These are phyloP conservation scores for Menura novaehollandiae DNA, from an alignment of 2,113 vertebrate species.

Conservation along the genomic window DNA sequence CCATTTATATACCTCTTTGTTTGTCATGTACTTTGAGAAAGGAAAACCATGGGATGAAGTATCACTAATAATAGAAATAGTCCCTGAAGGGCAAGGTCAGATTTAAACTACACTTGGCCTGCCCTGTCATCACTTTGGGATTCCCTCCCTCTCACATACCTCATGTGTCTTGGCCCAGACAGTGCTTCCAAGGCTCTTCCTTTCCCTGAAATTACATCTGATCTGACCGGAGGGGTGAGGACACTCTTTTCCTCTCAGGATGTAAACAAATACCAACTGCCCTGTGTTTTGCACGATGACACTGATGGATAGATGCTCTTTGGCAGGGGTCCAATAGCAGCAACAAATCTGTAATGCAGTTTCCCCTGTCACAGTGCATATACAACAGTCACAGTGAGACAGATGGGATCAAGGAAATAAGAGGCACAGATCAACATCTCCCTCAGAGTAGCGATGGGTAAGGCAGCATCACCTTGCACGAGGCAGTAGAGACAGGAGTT, in stretches of 20 bases:
- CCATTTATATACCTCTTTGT: background rate
- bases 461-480: background rate
- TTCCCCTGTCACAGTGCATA: background rate
- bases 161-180: background rate
- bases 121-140: background rate
- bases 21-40: background rate
- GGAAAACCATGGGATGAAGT: background rate
- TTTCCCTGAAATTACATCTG: slow-evolving; percentile 47
- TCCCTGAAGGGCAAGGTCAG: background rate
- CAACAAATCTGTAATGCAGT: background rate
- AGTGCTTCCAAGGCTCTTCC: background rate
- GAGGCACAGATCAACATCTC: background rate
- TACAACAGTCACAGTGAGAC: background rate
- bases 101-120: background rate
- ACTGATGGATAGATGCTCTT: background rate
- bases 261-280: slow-evolving; percentile 25
- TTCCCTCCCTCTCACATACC: background rate
- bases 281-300: background rate
- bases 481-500: background rate
- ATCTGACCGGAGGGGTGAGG: background rate
- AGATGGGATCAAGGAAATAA: background rate
- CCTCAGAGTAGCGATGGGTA: background rate
- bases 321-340: slow-evolving; percentile 30
- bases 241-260: slow-evolving; percentile 42
- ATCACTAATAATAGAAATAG: background rate